Evolutionary conservation across 1,140 invertebrate genomes (phyloP).

Genomic region (Ylistrum balloti): DNA sequence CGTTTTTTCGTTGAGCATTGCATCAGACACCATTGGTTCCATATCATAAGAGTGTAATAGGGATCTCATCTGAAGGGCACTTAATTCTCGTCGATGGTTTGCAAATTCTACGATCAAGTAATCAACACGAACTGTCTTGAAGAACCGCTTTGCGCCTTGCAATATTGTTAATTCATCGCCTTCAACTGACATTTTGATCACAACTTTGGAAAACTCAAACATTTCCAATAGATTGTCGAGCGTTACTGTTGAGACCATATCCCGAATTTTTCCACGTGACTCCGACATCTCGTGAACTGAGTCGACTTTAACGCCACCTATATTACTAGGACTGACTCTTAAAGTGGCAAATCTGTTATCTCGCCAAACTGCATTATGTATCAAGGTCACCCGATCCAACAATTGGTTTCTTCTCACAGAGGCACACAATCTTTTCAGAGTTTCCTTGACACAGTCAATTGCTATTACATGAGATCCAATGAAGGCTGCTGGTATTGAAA

Average conservation of each 20-base stretch:
- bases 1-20: conserved; percentile 1
- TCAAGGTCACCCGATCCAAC: background rate
- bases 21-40: background rate
- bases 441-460: conserved; percentile 11
- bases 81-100: background rate
- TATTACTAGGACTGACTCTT: background rate
- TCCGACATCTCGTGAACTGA: background rate
- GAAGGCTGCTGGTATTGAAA: conserved; percentile 5
- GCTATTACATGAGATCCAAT: background rate
- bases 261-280: background rate
- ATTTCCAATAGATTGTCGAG: background rate
- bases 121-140: background rate
- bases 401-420: background rate
- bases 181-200: background rate
- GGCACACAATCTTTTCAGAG: background rate
- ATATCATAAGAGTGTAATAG: background rate
- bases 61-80: background rate
- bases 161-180: background rate
- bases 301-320: background rate
- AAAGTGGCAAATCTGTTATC: background rate
- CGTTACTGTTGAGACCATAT: background rate
- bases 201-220: background rate
- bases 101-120: background rate
- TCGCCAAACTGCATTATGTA: conserved; percentile 19
- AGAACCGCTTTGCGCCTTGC: background rate